These are phyloP conservation scores for Flabesymbios commensalis DNA, from an alignment of 2,888 invertebrate species.

Conservation along the genomic window DNA sequence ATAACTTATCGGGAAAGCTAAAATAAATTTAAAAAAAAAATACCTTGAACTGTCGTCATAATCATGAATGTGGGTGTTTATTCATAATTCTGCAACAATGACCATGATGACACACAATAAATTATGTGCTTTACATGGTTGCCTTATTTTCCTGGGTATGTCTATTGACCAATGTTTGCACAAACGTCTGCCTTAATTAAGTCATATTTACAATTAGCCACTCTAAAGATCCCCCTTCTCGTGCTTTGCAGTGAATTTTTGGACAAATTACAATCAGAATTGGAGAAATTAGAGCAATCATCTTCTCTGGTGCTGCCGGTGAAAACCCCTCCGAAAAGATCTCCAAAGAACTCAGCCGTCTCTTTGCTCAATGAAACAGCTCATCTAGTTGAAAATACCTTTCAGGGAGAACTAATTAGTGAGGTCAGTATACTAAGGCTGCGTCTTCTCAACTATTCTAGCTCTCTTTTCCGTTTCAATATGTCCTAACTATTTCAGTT, in stretches of 20 bases:
- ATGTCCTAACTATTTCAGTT: no score
- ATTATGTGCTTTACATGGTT: neutral
- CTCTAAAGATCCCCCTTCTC: neutral
- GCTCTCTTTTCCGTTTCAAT: no score
- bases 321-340: neutral
- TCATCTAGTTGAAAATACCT: constrained; percentile 34
- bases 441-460: no score
- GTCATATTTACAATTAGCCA: no score
- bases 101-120: neutral
- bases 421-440: constrained; percentile 40
- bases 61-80: neutral
- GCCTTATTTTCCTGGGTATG: neutral
- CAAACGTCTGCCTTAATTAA: no score
- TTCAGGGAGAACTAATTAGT: constrained; percentile 56
- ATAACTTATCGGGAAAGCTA: neutral
- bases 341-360: neutral
- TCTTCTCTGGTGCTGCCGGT: neutral
- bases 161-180: no score
- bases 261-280: constrained; percentile 55
- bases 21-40: no score
- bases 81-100: neutral
- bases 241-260: constrained; percentile 50
- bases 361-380: no score
- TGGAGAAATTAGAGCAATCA: constrained; percentile 31
- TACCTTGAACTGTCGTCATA: neutral